A percentile compares a stretch with the other conserved stretches of the same genome.
Conservation (phyloP, 2,113 vertebrate species). For the Trinectes maculatus region DNA sequence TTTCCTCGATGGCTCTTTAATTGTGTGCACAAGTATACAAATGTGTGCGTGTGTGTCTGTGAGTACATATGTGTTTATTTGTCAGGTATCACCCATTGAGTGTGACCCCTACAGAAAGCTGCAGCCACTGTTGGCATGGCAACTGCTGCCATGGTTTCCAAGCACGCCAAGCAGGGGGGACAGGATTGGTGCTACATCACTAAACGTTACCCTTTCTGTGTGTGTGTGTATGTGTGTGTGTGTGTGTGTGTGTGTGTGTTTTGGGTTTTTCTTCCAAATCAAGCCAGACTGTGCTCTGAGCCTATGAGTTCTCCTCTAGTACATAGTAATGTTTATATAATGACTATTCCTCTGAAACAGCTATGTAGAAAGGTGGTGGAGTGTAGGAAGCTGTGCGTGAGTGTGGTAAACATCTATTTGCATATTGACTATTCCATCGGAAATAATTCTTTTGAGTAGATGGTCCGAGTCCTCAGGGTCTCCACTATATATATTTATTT, state of each 20-base stretch:
- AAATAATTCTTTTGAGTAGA: background rate
- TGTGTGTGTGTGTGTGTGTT: conserved; percentile 44
- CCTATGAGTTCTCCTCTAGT: background rate
- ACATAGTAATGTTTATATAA: conserved; percentile 30
- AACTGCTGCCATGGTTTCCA: conserved; percentile 82
- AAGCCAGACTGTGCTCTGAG: conserved; percentile 11
- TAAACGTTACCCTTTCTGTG: conserved; percentile 46
- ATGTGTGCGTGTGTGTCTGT: conserved; percentile 1
- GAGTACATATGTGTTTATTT: conserved; percentile 21
- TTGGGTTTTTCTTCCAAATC: conserved; percentile 12
- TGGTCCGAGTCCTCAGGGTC: background rate
- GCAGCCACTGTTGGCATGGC: conserved; percentile 80
- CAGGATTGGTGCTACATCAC: conserved; percentile 63
- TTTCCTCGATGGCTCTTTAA: conserved; percentile 25
- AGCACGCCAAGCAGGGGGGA: conserved; percentile 73
- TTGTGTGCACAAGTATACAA: conserved; percentile 5
- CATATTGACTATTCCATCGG: conserved; percentile 2
- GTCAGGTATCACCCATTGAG: conserved; percentile 77
- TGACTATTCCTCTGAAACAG: conserved; percentile 16
- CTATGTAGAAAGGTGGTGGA: background rate
- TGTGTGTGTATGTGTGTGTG: conserved; percentile 38
- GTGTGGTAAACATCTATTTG: conserved; percentile 7
- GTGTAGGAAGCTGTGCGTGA: background rate
- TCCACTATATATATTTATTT: too few species aligned
- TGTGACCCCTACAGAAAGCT: conserved; percentile 71